Evolutionary conservation across 1,140 invertebrate genomes (phyloP).

Genomic region (Potamilus streckersoni): DNA sequence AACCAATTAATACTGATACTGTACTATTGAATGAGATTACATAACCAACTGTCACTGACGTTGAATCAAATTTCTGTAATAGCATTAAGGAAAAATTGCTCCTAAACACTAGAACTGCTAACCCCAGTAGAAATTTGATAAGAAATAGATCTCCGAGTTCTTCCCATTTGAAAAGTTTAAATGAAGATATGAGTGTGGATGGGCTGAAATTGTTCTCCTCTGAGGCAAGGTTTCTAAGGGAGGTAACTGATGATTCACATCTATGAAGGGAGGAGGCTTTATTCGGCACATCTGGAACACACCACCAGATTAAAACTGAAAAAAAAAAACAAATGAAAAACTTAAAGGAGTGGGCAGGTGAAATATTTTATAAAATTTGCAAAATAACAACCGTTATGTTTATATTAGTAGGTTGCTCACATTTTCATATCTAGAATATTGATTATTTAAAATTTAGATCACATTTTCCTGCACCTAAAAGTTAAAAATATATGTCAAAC

Average conservation of each 20-base stretch:
- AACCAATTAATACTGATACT: conserved; percentile 58
- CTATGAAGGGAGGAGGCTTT: conserved; percentile 1
- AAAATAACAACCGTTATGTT: no score
- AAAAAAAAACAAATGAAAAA: conserved; percentile 21
- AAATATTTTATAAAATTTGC: no score
- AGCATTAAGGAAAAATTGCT: conserved; percentile 62
- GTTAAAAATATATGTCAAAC: no score
- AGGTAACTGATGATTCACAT: conserved; percentile 26
- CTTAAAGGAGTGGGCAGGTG: neutral
- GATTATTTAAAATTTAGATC: no score
- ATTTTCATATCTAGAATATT: no score
- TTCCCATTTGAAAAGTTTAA: conserved; percentile 56
- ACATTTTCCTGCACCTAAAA: no score
- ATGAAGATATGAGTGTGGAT: conserved; percentile 41
- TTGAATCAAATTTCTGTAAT: conserved; percentile 56
- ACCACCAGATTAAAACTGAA: conserved; percentile 53
- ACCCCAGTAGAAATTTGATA: conserved; percentile 65
- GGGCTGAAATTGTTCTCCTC: conserved; percentile 48
- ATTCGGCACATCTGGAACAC: conserved; percentile 37
- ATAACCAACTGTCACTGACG: conserved; percentile 62
- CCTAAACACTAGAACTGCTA: conserved; percentile 65
- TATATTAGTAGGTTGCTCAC: no score
- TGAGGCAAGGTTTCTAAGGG: conserved; percentile 33
- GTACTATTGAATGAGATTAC: conserved; percentile 64
- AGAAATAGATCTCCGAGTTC: conserved; percentile 66